Evolutionary conservation across 1,140 invertebrate species (phyloP), one percentile per base, ranked within the genome.

Genomic region (Drosophila triauraria): DNA sequence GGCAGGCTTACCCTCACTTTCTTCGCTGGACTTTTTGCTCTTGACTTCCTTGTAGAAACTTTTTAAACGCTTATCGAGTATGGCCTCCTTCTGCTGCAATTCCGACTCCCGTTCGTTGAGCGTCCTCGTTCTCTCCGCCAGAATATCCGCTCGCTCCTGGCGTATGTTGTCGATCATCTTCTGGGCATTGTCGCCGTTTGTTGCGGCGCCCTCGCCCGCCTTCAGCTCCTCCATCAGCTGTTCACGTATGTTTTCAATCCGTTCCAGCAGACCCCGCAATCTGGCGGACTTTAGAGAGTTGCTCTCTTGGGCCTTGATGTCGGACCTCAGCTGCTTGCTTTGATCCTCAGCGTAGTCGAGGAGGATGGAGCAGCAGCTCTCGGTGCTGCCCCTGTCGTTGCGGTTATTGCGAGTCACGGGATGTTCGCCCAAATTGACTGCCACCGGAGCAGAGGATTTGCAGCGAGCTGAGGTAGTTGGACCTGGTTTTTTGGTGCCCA

Each of bases 261-360:
- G 80, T 10, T 82, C 58, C 0, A 92, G 54, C 7, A 92, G 38
- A 61, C 64, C 75, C 3, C 67, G 63, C n/a, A 92, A 56, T 10
- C 78, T 78, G n/a, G 46, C 32, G 0, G 72, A 80, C 51, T 92
- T 92, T 0, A 35, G 1, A 0, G 75, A 58, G 63, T 91, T 82
- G 15, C 54, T 38, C 4, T 75, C 54, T 15, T 70, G 74, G 2
- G 83, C 74, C 9, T 67, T 65, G 0, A 92, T 64, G 43, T 92
- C 91, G 0, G 80, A 75, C 13, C 63, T 75, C 2, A 92, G 64
- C 57, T 92, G 78, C 27, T 91, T 77, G 43, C 80, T 82, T 47
- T 92, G 91, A 75, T 92, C 90, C 30, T 91, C 78, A 5, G 92
- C 91, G 54, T 91, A 92, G 42, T 90, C 87, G 2, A 92, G 60